Percentiles rank a stretch among this genome's conserved stretches.
Evolutionary conservation across 2,888 invertebrate genomes (phyloP).

Genomic region (Salticus scenicus): DNA sequence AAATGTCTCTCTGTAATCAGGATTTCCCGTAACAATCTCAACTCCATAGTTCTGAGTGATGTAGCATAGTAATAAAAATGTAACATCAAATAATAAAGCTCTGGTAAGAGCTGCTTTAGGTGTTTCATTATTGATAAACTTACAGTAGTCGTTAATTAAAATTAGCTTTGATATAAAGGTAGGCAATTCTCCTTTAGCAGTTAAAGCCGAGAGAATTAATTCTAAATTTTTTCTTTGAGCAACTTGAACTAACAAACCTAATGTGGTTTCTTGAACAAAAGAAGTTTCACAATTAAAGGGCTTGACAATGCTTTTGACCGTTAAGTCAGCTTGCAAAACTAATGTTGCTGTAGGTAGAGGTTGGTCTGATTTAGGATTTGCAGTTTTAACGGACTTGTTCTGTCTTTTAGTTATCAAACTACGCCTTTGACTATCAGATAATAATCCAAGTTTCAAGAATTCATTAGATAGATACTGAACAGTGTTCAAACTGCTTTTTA

Average conservation of each 20-base stretch:
- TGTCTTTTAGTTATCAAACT: conserved; percentile 82
- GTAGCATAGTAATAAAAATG: conserved; percentile 93
- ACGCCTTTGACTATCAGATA: conserved; percentile 86
- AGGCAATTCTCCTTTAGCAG: conserved; percentile 92
- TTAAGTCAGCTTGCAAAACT: conserved; percentile 89
- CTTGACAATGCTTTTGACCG: conserved; percentile 90
- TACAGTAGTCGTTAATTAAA: conserved; percentile 92
- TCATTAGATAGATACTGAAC: conserved; percentile 89
- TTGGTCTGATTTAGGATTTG: conserved; percentile 63
- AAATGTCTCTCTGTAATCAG: conserved; percentile 82
- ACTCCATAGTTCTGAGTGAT: conserved; percentile 94
- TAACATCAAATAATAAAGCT: conserved; percentile 92
- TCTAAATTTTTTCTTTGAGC: conserved; percentile 93
- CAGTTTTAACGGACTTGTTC: conserved; percentile 71
- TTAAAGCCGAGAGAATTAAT: conserved; percentile 91
- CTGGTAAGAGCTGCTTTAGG: conserved; percentile 82
- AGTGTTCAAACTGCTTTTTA: conserved; percentile 90
- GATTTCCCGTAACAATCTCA: conserved; percentile 82
- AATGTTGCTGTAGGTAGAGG: conserved; percentile 79
- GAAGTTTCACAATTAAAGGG: conserved; percentile 91
- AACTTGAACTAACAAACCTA: conserved; percentile 91
- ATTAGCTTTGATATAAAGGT: conserved; percentile 91
- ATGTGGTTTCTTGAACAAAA: conserved; percentile 89
- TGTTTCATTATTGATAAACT: conserved; percentile 81
- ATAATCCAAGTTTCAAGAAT: conserved; percentile 83